These are phyloP conservation scores for Centropus bengalensis DNA, from an alignment of 2,113 vertebrate species.

Conservation along the genomic window DNA sequence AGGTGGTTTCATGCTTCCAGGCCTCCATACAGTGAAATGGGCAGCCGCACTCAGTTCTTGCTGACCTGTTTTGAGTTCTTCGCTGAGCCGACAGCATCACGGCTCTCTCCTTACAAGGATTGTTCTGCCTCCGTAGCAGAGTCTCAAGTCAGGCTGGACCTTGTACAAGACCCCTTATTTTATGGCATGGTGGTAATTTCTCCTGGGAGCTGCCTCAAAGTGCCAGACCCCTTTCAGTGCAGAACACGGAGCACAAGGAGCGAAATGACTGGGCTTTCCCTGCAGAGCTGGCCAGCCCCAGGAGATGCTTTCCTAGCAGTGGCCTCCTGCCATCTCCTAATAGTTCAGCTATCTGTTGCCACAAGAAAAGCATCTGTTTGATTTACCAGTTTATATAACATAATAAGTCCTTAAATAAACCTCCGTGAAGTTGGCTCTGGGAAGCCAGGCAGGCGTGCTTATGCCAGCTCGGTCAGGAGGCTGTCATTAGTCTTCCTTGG, in stretches of 20 bases:
- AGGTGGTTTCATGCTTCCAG: background rate
- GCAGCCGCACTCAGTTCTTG: background rate
- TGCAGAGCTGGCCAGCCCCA: background rate
- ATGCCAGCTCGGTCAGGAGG: conserved; percentile 31
- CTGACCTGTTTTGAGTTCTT: background rate
- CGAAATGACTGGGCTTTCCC: background rate
- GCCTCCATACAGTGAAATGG: background rate
- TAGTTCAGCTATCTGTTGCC: conserved; percentile 59
- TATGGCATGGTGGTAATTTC: background rate
- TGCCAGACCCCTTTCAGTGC: background rate
- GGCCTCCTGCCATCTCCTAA: conserved; percentile 43
- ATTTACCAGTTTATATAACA: conserved; percentile 65
- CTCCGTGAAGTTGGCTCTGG: conserved; percentile 38
- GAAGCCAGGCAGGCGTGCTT: background rate
- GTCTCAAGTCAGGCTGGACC: background rate
- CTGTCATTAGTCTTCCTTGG: conserved; percentile 40
- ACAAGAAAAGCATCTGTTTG: conserved; percentile 65
- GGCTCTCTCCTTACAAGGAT: background rate
- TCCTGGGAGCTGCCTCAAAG: background rate
- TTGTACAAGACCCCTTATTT: background rate
- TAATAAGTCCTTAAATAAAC: conserved; percentile 66
- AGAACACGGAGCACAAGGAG: background rate
- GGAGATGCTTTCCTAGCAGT: conserved; percentile 10
- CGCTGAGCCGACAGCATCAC: background rate
- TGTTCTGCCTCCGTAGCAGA: background rate